Conservation (phyloP, 2,888 invertebrate genomes). For the Palloptera scutellata region DNA sequence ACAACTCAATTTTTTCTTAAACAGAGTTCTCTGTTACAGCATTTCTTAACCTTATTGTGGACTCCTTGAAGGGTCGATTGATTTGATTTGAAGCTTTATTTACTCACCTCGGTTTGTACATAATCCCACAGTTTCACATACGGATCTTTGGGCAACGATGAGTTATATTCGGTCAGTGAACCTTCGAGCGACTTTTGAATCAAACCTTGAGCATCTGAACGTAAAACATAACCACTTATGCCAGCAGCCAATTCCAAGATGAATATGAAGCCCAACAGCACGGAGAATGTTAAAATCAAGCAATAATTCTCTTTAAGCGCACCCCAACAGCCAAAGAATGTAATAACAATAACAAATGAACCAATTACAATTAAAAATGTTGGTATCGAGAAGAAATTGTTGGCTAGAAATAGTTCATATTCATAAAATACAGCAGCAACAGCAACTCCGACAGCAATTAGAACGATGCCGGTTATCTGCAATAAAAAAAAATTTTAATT, state of each 20-base stretch:
- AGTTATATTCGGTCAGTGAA: slow-evolving; percentile 66
- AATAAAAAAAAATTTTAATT: slow-evolving; percentile 31
- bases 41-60: no score
- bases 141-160: slow-evolving; percentile 45
- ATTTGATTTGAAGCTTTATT: neutral
- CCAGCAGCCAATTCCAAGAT: slow-evolving; percentile 80
- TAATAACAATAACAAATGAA: slow-evolving; percentile 73
- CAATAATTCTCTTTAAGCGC: slow-evolving; percentile 85
- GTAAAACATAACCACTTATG: slow-evolving; percentile 75
- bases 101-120: slow-evolving; percentile 69
- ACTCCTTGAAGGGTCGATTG: no score
- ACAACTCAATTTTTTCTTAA: no score
- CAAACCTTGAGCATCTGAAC: slow-evolving; percentile 67
- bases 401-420: slow-evolving; percentile 74
- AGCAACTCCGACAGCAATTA: slow-evolving; percentile 78
- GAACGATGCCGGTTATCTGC: slow-evolving; percentile 82
- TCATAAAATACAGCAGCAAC: slow-evolving; percentile 73
- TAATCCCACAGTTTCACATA: slow-evolving; percentile 70
- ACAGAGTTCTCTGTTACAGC: no score
- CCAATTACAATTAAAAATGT: slow-evolving; percentile 77
- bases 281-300: slow-evolving; percentile 78
- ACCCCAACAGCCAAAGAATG: slow-evolving; percentile 89
- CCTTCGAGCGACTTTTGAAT: slow-evolving; percentile 67
- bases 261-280: slow-evolving; percentile 74
- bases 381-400: slow-evolving; percentile 77